phyloP scores from a whole-genome alignment of 2,888 invertebrate species.

The Pimpla rufipes region DNA sequence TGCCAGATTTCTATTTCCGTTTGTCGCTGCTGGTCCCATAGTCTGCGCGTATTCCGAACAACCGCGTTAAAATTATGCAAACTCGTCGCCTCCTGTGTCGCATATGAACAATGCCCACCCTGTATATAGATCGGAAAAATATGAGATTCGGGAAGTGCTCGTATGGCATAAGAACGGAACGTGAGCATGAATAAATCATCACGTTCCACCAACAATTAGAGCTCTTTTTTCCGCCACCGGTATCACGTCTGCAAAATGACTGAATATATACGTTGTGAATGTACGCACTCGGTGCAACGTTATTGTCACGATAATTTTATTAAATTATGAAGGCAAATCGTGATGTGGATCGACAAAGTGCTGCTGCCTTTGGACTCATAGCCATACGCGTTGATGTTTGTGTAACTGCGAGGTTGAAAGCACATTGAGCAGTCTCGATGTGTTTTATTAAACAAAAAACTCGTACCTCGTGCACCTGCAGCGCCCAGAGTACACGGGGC shows the following conservation, averaged over 20 bases:
- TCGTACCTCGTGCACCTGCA: not conserved
- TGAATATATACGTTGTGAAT: slow-evolving; percentile 8
- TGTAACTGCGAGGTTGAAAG: not conserved
- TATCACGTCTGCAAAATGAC: not conserved
- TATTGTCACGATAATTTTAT: slow-evolving; percentile 6
- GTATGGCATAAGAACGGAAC: slow-evolving; percentile 18
- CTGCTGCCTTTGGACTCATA: not conserved
- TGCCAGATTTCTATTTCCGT: slow-evolving; percentile 64
- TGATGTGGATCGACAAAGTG: slow-evolving; percentile 15
- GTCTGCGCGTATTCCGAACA: slow-evolving; percentile 47
- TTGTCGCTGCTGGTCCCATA: slow-evolving; percentile 39
- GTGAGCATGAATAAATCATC: slow-evolving; percentile 54
- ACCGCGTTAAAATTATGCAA: slow-evolving; percentile 64
- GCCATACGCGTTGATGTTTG: not conserved
- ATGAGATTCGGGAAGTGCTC: slow-evolving; percentile 23
- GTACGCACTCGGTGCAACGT: slow-evolving; percentile 20
- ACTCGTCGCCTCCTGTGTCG: slow-evolving; percentile 27
- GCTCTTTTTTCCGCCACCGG: not conserved
- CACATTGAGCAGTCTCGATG: not conserved
- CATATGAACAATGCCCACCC: slow-evolving; percentile 39
- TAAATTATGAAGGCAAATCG: slow-evolving; percentile 10
- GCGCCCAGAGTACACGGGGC: not conserved
- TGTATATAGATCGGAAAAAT: slow-evolving; percentile 48
- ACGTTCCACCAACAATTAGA: slow-evolving; percentile 44
- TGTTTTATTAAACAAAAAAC: slow-evolving; percentile 10